These are phyloP conservation scores for Nephila pilipes DNA, from an alignment of 1,140 invertebrate genomes.

Conservation along the genomic window DNA sequence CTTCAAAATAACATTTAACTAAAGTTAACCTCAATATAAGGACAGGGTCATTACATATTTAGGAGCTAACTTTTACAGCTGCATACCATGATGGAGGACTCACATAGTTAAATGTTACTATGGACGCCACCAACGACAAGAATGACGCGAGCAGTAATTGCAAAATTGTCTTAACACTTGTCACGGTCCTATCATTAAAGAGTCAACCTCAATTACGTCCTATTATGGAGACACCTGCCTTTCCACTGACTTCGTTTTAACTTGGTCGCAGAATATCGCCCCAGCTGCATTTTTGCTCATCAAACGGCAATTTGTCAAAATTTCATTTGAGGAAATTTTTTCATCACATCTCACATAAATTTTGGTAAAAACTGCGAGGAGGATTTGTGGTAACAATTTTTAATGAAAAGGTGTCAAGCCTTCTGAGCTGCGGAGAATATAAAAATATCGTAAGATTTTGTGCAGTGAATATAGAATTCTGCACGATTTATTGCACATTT, in stretches of 20 bases:
- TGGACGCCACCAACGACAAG: slow-evolving; percentile 43
- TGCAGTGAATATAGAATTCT: no score
- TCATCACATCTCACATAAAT: not conserved
- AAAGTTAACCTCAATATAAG: no score
- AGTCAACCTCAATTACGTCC: slow-evolving; percentile 63
- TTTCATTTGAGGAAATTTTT: slow-evolving; percentile 7
- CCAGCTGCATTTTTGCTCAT: slow-evolving; percentile 20
- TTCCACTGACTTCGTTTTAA: not conserved
- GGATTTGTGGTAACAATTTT: not conserved
- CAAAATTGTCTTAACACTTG: slow-evolving; percentile 72
- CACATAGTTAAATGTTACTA: not conserved
- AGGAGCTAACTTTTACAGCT: not conserved
- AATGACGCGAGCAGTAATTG: slow-evolving; percentile 52
- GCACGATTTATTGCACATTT: no score
- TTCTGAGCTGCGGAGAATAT: no score
- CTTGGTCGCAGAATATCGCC: slow-evolving; percentile 16
- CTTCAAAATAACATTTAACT: no score
- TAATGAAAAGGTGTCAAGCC: not conserved
- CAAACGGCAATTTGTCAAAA: slow-evolving; percentile 12
- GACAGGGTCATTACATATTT: not conserved
- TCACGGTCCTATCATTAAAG: slow-evolving; percentile 60
- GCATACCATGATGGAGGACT: not conserved
- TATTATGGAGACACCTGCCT: slow-evolving; percentile 68
- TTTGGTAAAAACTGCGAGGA: slow-evolving; percentile 9
- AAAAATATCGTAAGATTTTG: no score